Conservation (phyloP, 2,888 invertebrate genomes). For the Drosophila nr. perissopoda region DNA sequence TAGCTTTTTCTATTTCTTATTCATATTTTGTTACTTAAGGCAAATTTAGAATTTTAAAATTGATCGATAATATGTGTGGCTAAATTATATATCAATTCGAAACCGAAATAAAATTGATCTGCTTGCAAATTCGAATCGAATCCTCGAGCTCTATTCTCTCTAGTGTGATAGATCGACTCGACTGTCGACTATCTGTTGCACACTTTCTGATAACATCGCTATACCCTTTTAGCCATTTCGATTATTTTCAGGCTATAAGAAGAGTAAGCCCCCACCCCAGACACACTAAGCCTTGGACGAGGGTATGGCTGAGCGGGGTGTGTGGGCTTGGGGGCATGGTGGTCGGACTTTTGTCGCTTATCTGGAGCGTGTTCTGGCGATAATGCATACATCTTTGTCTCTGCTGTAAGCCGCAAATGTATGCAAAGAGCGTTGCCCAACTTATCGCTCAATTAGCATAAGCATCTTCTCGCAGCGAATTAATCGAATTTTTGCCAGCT, state of each 20-base stretch:
- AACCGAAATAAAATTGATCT: too few relatives aligned
- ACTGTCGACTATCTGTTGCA: neutral
- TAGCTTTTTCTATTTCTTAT: neutral
- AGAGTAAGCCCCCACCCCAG: neutral
- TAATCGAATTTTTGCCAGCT: slow-evolving; percentile 38
- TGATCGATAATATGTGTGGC: neutral
- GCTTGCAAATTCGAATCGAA: neutral
- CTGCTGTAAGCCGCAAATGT: slow-evolving; percentile 14
- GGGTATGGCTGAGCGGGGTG: neutral
- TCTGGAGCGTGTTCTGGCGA: slow-evolving; percentile 13
- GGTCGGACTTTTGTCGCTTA: slow-evolving; percentile 4
- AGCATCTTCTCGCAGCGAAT: slow-evolving; percentile 40
- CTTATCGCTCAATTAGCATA: slow-evolving; percentile 73
- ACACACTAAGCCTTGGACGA: neutral
- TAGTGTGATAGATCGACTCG: neutral
- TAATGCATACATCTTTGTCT: slow-evolving; percentile 23
- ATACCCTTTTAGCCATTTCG: neutral
- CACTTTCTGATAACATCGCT: neutral
- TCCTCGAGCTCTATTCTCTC: neutral
- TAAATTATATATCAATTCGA: too few relatives aligned
- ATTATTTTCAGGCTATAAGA: neutral
- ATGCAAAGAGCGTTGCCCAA: slow-evolving; percentile 27
- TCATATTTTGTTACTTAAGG: neutral
- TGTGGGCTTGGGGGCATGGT: neutral
- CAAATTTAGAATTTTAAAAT: neutral